Evolutionary conservation across 1,140 invertebrate species (phyloP).

Genomic region (Dysdera silvatica): DNA sequence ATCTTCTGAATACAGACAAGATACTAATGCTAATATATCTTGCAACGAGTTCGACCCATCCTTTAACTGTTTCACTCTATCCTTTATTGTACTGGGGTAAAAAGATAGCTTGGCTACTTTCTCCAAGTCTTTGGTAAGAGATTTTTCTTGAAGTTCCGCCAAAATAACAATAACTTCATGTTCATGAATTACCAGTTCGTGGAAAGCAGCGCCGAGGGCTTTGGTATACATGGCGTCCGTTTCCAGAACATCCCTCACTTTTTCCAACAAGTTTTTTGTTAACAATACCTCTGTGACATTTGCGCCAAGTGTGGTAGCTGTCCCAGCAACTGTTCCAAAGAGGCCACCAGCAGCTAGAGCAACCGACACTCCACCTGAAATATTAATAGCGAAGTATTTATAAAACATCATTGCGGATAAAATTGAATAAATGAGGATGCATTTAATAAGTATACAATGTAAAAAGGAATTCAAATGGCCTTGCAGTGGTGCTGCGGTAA

Average conservation of each 20-base stretch:
- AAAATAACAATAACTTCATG: conserved; percentile 15
- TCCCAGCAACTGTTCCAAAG: conserved; percentile 17
- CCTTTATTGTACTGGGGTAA: conserved; percentile 4
- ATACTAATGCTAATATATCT: conserved; percentile 11
- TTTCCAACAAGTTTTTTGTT: conserved; percentile 12
- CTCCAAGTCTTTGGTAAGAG: conserved; percentile 7
- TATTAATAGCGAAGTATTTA: too few relatives aligned
- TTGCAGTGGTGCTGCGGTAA: too few relatives aligned
- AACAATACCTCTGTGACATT: conserved; percentile 13
- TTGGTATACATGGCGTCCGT: conserved; percentile 19
- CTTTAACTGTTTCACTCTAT: conserved; percentile 3
- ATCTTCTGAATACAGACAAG: conserved; percentile 16
- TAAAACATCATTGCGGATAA: too few relatives aligned
- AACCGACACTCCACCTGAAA: conserved; percentile 12
- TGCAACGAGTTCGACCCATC: conserved; percentile 8
- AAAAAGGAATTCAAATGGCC: too few relatives aligned
- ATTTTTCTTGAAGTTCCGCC: conserved; percentile 7
- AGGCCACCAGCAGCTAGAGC: conserved; percentile 18
- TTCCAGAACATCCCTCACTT: background rate
- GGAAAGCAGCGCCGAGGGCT: conserved; percentile 9
- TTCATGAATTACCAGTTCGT: conserved; percentile 11
- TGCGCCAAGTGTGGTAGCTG: conserved; percentile 13
- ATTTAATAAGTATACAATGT: too few relatives aligned
- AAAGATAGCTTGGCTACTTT: background rate
- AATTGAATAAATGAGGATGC: too few relatives aligned